Conservation (phyloP, 2,113 vertebrate species). For the Laticauda colubrina region DNA sequence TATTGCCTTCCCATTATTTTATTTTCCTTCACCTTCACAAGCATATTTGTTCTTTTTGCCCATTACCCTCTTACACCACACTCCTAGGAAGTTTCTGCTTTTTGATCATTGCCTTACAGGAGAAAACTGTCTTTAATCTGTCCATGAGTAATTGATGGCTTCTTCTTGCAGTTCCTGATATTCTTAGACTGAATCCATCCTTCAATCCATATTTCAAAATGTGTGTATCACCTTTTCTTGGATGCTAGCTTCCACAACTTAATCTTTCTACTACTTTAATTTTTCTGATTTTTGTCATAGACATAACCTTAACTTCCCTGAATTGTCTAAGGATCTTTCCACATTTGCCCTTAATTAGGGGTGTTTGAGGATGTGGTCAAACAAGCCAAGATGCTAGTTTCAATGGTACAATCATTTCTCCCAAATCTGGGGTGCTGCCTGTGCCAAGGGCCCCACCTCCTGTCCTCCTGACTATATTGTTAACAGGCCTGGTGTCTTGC, state of each 20-base stretch:
- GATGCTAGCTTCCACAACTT: background rate
- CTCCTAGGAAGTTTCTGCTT: background rate
- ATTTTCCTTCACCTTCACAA: background rate
- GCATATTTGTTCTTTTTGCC: background rate
- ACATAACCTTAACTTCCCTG: background rate
- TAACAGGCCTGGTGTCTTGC: background rate
- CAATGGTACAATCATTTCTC: background rate
- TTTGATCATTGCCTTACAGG: background rate
- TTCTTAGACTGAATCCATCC: background rate
- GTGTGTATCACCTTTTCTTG: background rate
- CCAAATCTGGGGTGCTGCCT: background rate
- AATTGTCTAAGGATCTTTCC: background rate
- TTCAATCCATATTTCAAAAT: background rate
- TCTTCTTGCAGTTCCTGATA: background rate
- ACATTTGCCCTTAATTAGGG: background rate
- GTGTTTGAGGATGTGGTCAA: background rate
- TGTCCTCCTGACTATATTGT: background rate
- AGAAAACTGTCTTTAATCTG: background rate
- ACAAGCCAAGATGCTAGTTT: background rate
- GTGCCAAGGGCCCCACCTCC: background rate
- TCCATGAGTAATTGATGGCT: background rate
- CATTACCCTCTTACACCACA: background rate
- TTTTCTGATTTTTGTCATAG: background rate
- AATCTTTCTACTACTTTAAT: background rate
- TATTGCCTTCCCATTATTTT: background rate